A percentile compares a stretch with the other conserved stretches of the same genome.
Conservation (phyloP, 2,797 vertebrate species). For the Prunella strophiata region DNA sequence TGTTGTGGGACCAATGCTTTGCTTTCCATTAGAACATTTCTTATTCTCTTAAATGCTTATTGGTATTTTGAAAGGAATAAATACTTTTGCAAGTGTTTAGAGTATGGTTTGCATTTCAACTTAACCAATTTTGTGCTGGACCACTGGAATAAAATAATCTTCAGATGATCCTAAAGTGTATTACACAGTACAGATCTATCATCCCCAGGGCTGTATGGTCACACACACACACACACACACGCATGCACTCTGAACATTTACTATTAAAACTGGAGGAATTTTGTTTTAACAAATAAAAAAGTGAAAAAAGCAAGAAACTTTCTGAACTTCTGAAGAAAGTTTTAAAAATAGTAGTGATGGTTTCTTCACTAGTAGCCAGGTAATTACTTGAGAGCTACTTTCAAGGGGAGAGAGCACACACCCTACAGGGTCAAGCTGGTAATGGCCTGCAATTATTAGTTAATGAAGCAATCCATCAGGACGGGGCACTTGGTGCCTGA, state of each 20-base stretch:
- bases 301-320: not conserved
- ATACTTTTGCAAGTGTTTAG: not conserved
- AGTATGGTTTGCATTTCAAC: not conserved
- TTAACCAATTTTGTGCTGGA: not conserved
- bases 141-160: not conserved
- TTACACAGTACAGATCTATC: not conserved
- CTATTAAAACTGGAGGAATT: not conserved
- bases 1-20: not conserved
- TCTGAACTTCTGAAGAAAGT: not conserved
- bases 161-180: not conserved
- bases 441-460: not conserved
- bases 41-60: not conserved
- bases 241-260: not conserved
- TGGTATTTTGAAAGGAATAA: not conserved
- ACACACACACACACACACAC: not conserved
- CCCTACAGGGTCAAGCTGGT: not conserved
- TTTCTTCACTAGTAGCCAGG: not conserved
- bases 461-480: conserved; percentile 16
- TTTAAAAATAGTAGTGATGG: not conserved
- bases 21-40: not conserved
- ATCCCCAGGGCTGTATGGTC: not conserved
- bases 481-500: not conserved
- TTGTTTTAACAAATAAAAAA: not conserved
- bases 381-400: not conserved
- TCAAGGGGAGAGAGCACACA: not conserved